These are phyloP conservation scores for Lottia gigantea DNA, from an alignment of 2,888 invertebrate species.

Conservation along the genomic window DNA sequence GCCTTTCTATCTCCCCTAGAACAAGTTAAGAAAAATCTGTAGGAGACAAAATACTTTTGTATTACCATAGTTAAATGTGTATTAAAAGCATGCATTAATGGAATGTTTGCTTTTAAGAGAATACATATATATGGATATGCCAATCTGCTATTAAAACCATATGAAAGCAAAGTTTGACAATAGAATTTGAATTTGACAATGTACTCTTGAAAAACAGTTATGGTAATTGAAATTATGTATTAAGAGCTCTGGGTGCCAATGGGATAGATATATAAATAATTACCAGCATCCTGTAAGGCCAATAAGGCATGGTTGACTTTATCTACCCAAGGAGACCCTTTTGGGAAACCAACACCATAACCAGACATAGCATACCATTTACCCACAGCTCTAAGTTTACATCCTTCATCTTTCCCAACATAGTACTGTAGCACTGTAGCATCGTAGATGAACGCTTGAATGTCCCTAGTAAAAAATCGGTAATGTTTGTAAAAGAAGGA, in stretches of 20 bases:
- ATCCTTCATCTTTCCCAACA: constrained; percentile 96
- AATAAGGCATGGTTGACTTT: constrained; percentile 59
- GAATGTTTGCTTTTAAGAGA: too few relatives aligned
- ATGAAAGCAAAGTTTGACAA: too few relatives aligned
- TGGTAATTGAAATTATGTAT: too few relatives aligned
- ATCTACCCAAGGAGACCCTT: constrained; percentile 81
- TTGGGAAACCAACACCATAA: constrained; percentile 94
- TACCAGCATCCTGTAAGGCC: constrained; percentile 61
- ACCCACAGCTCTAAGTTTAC: constrained; percentile 89
- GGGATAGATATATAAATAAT: constrained; percentile 12
- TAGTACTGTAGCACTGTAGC: constrained; percentile 97
- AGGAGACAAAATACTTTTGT: too few relatives aligned
- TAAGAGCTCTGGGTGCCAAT: too few relatives aligned
- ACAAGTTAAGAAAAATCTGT: constrained; percentile 13
- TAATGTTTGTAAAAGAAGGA: too few relatives aligned
- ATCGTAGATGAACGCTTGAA: constrained; percentile 98
- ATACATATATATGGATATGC: too few relatives aligned
- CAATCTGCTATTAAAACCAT: too few relatives aligned
- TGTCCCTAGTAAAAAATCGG: constrained; percentile 72
- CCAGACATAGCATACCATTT: constrained; percentile 93
- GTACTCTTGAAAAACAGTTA: too few relatives aligned
- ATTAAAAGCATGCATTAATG: too few relatives aligned
- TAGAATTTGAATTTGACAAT: too few relatives aligned
- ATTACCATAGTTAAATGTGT: too few relatives aligned
- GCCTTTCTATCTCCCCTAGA: constrained; percentile 88